Percentiles rank a stretch among this genome's conserved stretches.
These are phyloP conservation scores for Netelia virgata DNA, from an alignment of 2,888 invertebrate genomes.

Conservation along the genomic window DNA sequence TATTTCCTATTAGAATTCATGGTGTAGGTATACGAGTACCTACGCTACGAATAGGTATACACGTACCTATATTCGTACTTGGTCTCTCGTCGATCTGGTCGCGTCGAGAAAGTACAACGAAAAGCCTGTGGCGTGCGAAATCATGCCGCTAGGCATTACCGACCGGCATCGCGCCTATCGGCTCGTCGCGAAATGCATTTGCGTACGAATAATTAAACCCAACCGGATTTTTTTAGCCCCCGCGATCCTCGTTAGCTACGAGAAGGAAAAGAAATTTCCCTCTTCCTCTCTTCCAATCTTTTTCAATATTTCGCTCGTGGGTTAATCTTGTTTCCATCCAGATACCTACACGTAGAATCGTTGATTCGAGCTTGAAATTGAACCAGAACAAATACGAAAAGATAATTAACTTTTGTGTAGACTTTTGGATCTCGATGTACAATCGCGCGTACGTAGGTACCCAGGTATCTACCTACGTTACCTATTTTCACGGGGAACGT, in stretches of 20 bases:
- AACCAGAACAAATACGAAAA: not conserved
- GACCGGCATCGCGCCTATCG: constrained; percentile 16
- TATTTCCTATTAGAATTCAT: not conserved
- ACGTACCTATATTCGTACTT: constrained; percentile 64
- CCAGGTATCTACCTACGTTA: not conserved
- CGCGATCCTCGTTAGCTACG: not conserved
- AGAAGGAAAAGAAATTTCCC: not conserved
- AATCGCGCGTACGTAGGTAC: not conserved
- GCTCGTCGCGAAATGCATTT: constrained; percentile 68
- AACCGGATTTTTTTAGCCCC: constrained; percentile 57
- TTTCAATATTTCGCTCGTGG: not conserved
- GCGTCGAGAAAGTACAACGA: constrained; percentile 70
- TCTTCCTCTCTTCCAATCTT: not conserved
- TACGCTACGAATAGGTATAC: too few relatives aligned
- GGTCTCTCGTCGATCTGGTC: constrained; percentile 74
- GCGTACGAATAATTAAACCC: constrained; percentile 81
- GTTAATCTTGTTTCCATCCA: not conserved
- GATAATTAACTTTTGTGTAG: not conserved
- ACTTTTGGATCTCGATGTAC: not conserved
- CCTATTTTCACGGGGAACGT: not conserved
- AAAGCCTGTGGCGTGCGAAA: constrained; percentile 69
- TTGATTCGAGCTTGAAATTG: not conserved
- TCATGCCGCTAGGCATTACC: constrained; percentile 22
- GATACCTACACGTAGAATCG: not conserved
- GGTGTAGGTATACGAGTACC: not conserved